Evolutionary conservation across 2,797 vertebrate genomes (phyloP).

Genomic region (Mus spretus): DNA sequence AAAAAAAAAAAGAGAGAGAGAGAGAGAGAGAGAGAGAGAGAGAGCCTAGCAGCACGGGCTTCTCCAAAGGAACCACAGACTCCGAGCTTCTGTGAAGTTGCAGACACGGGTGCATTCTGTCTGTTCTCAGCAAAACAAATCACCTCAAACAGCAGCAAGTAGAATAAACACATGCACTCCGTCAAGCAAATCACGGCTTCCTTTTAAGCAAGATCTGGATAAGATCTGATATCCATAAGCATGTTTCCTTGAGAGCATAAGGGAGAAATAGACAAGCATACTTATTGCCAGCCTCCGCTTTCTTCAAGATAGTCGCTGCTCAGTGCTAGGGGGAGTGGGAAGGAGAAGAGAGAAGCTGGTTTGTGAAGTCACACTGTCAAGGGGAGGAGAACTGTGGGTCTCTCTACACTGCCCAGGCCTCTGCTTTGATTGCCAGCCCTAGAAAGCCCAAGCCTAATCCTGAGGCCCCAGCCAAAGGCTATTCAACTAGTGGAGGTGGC

Average conservation of each 20-base stretch:
- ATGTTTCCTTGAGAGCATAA: not conserved
- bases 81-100: slow-evolving; percentile 52
- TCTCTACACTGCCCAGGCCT: not conserved
- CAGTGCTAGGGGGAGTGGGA: slow-evolving; percentile 60
- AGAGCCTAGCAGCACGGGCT: slow-evolving; percentile 68
- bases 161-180: not conserved
- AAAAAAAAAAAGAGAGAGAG: too few relatives aligned
- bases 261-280: rapidly evolving
- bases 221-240: not conserved
- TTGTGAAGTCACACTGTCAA: slow-evolving; percentile 79
- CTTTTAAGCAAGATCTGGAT: slow-evolving; percentile 23
- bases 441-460: slow-evolving; percentile 55
- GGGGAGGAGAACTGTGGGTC: slow-evolving; percentile 65
- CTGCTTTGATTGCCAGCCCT: slow-evolving; percentile 77
- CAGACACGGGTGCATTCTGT: not conserved
- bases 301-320: slow-evolving; percentile 72
- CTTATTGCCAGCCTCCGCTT: not conserved
- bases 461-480: slow-evolving; percentile 55
- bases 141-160: not conserved
- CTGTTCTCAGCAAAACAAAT: slow-evolving; percentile 50
- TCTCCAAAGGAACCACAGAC: slow-evolving; percentile 68
- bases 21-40: too few relatives aligned
- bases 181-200: not conserved
- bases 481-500: slow-evolving; percentile 65
- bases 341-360: not conserved